These are phyloP conservation scores for Leptarthrus brevirostris DNA, from an alignment of 2,888 invertebrate genomes.

Conservation along the genomic window DNA sequence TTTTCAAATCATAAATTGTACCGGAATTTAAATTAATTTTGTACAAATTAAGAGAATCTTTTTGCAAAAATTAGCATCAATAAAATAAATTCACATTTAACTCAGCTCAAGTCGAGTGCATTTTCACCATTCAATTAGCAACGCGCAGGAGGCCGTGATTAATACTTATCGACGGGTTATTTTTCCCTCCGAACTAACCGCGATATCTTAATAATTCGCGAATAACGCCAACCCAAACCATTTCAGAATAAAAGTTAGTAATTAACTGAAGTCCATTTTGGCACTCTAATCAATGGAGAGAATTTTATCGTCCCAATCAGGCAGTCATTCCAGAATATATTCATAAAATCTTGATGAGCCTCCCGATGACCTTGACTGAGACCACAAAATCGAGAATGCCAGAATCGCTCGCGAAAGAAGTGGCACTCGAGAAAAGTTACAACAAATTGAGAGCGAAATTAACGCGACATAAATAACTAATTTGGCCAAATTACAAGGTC, in stretches of 20 bases:
- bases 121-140: constrained; percentile 35
- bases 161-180: not conserved
- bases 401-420: not conserved
- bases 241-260: constrained; percentile 8
- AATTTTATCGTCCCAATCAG: constrained; percentile 36
- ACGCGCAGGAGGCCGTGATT: constrained; percentile 19
- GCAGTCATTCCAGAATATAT: constrained; percentile 33
- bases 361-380: constrained; percentile 43
- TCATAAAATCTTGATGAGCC: constrained; percentile 45
- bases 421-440: constrained; percentile 49
- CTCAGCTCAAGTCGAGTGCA: constrained; percentile 4
- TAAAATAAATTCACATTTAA: not conserved
- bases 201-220: constrained; percentile 38
- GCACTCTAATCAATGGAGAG: constrained; percentile 41
- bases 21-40: constrained; percentile 16
- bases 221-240: constrained; percentile 25
- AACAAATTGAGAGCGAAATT: constrained; percentile 54
- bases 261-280: constrained; percentile 35
- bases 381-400: constrained; percentile 3
- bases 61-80: constrained; percentile 20
- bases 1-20: no score
- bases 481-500: constrained; percentile 55
- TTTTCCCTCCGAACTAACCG: not conserved
- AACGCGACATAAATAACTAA: constrained; percentile 56
- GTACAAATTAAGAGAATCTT: constrained; percentile 26